Evolutionary conservation across 1,140 invertebrate genomes (phyloP), one percentile per base, ranked within the genome.

Genomic region (Dreissena polymorpha): DNA sequence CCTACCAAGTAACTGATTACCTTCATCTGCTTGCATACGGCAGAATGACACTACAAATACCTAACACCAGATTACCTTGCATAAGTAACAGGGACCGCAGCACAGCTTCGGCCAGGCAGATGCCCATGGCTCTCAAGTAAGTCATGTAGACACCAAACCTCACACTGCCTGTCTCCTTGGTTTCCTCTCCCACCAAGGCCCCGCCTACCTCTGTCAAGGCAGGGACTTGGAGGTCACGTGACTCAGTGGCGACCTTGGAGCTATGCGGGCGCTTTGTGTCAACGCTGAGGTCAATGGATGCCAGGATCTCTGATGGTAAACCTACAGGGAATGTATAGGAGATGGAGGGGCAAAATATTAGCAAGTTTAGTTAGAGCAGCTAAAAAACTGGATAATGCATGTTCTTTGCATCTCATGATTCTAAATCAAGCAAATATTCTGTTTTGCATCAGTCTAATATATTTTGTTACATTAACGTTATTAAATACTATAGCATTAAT

Each of bases 91-190:
- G 81, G 29, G 93, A 86, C 3, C 92, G n/a, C 12, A 99, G 90
- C 68, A 98, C 96, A 0, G 94, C 88, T 0, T 95, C 88, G 10
- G 95, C 94, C 0, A 99, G 91, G 57, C 95, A 94, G 39, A 94
- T 90, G 14, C 97, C 97, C 6, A 98, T 95, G 0, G 97, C 95
- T 51, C 94, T 94, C 93, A 96, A 95, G 92, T 99, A 99, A 23
- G 95, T 93, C 10, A 93, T 90, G 86, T 98, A 96, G 0, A 99
- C 96, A 84, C 94, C 94, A 21, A 92, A 86, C 83, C 91, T 93
- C 7, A 94, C 93, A 53, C 91, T 91, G 5, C 94, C 94, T 23
- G 84, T 90, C 74, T 92, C 90, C 82, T 90, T 91, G 63, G 90
- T 89, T 73, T 93, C 92, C 55, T 90, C 89, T 60, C 89, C 85